Base-by-base conservation (phyloP, 92 coral and sea anemone genomes). In the Blastomussa wellsi region DNA sequence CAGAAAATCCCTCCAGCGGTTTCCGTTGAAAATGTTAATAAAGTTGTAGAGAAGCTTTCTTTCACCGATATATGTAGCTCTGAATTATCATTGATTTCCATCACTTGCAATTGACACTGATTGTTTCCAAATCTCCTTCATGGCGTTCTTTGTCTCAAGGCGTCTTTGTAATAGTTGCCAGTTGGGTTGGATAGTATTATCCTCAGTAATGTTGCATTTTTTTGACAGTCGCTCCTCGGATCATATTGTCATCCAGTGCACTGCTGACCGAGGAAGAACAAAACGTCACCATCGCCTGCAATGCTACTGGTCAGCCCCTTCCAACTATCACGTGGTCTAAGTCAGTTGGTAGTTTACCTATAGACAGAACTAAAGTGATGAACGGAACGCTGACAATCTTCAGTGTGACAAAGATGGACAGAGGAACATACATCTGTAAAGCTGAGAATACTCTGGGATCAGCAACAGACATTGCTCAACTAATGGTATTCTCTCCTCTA, bases 241-340 rank as follows among this genome's bases (percentile, higher is more conserved):
- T 87, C 37, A 62, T 0, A 22, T 12, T 32, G 38, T 49, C 70
- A 29, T 84, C 90, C 48, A 80, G 41, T 38, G 59, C 65, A 16
- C 71, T 76, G 9, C n/a, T 87, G 36, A 81, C 70, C 20, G 86
- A 87, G 31, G 90, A 87, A 35, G 53, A 64, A 72, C 35, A 65
- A 26, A 81, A 80, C 69, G 81, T 87, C 24, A 60, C 81, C n/a
- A 35, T 81, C 33, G 33, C 77, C 42, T 87, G 86, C 69, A 39
- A 49, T 79, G 85, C 85, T 51, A 22, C 72, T 37, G 89, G 85
- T 31, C 79, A 12, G 49, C 89, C 85, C 24, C 77, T 29, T 7
- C 86, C 90, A 22, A 73, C 11, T 0, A 42, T 87, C 84, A 79
- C 86, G 71, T 87, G 90, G 90, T 80, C 90, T n/a, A 87, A 80